Percentiles rank a stretch among this genome's conserved stretches.
Conservation (phyloP, 2,888 invertebrate genomes). For the Andrena fulva region DNA sequence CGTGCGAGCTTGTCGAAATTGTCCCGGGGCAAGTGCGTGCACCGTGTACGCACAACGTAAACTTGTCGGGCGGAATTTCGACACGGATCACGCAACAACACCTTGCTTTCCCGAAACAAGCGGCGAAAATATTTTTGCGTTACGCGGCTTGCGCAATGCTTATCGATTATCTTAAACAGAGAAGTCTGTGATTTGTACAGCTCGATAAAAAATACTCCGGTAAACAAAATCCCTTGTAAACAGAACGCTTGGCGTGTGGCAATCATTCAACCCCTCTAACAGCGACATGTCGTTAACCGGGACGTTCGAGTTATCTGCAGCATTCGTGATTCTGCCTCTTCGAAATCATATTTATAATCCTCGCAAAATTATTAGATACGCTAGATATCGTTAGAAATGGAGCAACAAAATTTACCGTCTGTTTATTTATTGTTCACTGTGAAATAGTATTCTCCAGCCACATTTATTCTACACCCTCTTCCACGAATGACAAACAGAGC, state of each 20-base stretch:
- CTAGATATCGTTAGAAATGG: too few relatives aligned
- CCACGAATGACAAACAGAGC: not conserved
- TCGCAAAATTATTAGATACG: too few relatives aligned
- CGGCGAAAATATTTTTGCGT: constrained; percentile 42
- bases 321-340: too few relatives aligned
- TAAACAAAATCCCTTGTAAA: not conserved
- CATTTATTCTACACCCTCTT: not conserved
- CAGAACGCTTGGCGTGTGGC: not conserved
- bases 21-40: constrained; percentile 34
- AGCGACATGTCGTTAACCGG: too few relatives aligned
- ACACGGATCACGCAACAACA: constrained; percentile 58
- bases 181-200: not conserved
- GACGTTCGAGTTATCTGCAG: too few relatives aligned
- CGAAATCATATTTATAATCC: too few relatives aligned
- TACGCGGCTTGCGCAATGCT: constrained; percentile 11
- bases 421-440: too few relatives aligned
- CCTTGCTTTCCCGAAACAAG: constrained; percentile 62
- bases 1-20: constrained; percentile 12
- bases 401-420: too few relatives aligned
- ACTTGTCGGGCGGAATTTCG: constrained; percentile 54
- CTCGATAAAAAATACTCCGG: not conserved
- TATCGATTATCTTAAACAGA: not conserved
- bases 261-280: not conserved
- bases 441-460: too few relatives aligned
- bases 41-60: constrained; percentile 48